phyloP scores from a whole-genome alignment of 1,140 invertebrate species.

The Acromyrmex charruanus region DNA sequence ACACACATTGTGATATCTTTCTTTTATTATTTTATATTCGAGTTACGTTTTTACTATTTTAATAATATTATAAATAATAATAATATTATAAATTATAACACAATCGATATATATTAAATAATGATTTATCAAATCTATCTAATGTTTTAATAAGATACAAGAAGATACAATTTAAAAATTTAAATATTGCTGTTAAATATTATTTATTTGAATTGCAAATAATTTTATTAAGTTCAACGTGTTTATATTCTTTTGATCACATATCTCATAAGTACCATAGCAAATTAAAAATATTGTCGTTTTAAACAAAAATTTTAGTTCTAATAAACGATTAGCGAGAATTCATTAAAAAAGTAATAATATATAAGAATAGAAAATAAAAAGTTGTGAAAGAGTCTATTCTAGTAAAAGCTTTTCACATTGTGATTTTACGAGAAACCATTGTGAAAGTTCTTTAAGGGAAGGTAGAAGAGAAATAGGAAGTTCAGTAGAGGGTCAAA shows the following conservation, averaged over 20 bases:
- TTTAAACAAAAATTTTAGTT: not conserved
- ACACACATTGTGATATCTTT: not conserved
- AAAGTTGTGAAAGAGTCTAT: not conserved
- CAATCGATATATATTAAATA: not conserved
- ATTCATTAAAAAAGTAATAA: constrained; percentile 7
- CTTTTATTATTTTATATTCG: constrained; percentile 26
- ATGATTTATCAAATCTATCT: not conserved
- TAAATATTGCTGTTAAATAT: not conserved
- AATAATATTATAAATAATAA: constrained; percentile 13
- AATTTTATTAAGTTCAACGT: constrained; percentile 1
- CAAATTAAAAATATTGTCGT: not conserved
- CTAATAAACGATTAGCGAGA: not conserved
- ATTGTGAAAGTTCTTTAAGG: constrained; percentile 52
- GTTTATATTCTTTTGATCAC: not conserved
- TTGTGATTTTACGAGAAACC: not conserved
- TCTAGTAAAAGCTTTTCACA: not conserved
- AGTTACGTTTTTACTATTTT: not conserved
- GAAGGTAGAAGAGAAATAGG: not conserved
- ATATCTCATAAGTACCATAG: not conserved
- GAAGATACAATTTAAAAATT: not conserved
- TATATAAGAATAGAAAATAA: not conserved
- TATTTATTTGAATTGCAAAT: not conserved
- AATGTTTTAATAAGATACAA: not conserved
- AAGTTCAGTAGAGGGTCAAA: constrained; percentile 57
- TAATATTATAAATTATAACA: constrained; percentile 1